These are phyloP conservation scores for Hippoglossus hippoglossus DNA, from an alignment of 2,797 vertebrate genomes.

Conservation along the genomic window DNA sequence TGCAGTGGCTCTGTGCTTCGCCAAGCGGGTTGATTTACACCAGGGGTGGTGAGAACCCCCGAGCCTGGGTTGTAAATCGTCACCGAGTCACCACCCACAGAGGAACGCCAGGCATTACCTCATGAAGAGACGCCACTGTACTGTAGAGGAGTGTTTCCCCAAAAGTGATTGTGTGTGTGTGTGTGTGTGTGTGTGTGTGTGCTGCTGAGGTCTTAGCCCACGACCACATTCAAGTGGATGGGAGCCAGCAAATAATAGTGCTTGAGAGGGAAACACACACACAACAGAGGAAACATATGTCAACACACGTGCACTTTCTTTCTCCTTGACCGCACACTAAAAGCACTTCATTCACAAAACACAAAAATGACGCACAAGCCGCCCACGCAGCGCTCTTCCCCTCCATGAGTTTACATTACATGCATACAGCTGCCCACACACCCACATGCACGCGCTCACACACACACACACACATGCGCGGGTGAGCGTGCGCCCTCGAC, in stretches of 20 bases:
- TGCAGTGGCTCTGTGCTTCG: constrained; percentile 56
- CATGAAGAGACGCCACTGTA: constrained; percentile 27
- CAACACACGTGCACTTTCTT: constrained; percentile 17
- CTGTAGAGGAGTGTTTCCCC: constrained; percentile 57
- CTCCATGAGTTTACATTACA: constrained; percentile 66
- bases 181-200: constrained; percentile 25
- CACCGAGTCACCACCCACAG: constrained; percentile 60
- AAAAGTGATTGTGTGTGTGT: constrained; percentile 42
- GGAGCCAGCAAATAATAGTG: constrained; percentile 21
- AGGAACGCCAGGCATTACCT: constrained; percentile 42
- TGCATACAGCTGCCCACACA: constrained; percentile 64
- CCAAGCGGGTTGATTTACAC: constrained; percentile 50
- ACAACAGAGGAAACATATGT: constrained; percentile 11
- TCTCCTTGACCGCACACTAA: constrained; percentile 17
- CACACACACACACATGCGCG: constrained; percentile 3
- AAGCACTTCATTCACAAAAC: constrained; percentile 73
- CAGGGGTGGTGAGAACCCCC: constrained; percentile 15
- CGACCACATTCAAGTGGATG: constrained; percentile 20
- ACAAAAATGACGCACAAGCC: constrained; percentile 28
- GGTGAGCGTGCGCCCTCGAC: constrained; percentile 40
- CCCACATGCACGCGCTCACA: constrained; percentile 28
- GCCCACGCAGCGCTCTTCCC: constrained; percentile 53
- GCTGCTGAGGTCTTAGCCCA: constrained; percentile 8
- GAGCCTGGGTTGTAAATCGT: constrained; percentile 63
- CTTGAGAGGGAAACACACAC: constrained; percentile 23